phyloP scores from a whole-genome alignment of 2,888 invertebrate species.

The Escarpia spicata region DNA sequence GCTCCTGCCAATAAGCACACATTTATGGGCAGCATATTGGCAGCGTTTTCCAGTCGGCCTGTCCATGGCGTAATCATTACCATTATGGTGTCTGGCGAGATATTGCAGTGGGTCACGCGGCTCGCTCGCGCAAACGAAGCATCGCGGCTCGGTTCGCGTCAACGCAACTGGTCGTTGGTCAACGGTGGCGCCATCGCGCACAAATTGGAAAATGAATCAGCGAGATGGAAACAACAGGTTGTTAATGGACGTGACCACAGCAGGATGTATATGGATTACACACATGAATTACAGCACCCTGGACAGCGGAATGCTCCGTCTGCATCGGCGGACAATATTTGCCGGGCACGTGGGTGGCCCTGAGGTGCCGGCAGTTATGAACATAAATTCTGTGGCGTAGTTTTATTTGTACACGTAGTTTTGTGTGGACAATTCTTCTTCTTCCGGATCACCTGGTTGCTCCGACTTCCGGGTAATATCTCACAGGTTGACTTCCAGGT shows the following conservation, averaged over 20 bases:
- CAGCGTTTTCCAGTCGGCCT: background rate
- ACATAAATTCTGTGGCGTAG: background rate
- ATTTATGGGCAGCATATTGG: conserved; percentile 5
- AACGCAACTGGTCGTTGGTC: background rate
- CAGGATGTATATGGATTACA: background rate
- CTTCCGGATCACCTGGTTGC: no score
- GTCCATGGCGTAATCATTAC: background rate
- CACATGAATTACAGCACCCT: background rate
- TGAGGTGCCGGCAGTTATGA: background rate
- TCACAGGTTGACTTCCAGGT: no score
- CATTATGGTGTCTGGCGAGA: background rate
- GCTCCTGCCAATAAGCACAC: background rate
- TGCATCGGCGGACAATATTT: background rate
- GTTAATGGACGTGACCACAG: background rate
- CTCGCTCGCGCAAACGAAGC: background rate
- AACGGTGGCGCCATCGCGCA: background rate
- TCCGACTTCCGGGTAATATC: no score
- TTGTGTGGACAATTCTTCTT: background rate
- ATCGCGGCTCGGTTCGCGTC: background rate
- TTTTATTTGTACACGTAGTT: background rate
- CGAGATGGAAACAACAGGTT: conserved; percentile 16
- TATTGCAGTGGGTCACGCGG: background rate
- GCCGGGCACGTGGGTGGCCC: background rate
- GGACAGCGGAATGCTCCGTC: background rate
- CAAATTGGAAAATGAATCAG: conserved; percentile 9